A percentile compares a stretch with the other conserved stretches of the same genome.
phyloP scores from a whole-genome alignment of 2,113 vertebrate genomes.

The Burhinus bistriatus region DNA sequence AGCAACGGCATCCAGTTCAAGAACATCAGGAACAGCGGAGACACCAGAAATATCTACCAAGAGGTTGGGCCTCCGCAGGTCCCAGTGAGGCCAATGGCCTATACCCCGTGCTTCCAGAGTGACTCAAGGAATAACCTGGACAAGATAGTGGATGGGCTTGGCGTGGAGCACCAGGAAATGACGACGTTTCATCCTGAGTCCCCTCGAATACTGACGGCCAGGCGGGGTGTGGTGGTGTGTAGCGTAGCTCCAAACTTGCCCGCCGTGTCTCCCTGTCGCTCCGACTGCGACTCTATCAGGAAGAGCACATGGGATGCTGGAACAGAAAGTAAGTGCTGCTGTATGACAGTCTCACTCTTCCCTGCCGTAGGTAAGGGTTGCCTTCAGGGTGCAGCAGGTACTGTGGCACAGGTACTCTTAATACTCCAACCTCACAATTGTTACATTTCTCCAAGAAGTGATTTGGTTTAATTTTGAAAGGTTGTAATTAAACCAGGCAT shows the following conservation, averaged over 20 bases:
- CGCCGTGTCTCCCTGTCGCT: conserved; percentile 86
- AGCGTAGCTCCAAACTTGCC: conserved; percentile 95
- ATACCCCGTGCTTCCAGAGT: conserved; percentile 93
- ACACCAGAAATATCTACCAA: conserved; percentile 87
- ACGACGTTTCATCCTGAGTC: conserved; percentile 95
- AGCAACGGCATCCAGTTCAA: conserved; percentile 91
- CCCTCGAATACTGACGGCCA: conserved; percentile 84
- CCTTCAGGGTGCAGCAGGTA: not conserved
- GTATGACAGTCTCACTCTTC: fast-evolving
- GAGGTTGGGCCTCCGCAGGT: conserved; percentile 90
- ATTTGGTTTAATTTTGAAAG: not conserved
- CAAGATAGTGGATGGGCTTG: conserved; percentile 85
- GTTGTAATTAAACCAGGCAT: not conserved
- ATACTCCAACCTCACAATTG: not conserved
- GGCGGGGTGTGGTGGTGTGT: conserved; percentile 92
- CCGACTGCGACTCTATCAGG: conserved; percentile 91
- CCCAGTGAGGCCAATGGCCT: conserved; percentile 93
- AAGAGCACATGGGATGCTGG: conserved; percentile 90
- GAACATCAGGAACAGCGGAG: conserved; percentile 79
- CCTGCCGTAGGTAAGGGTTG: not conserved
- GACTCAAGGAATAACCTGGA: conserved; percentile 88
- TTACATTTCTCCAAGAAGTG: not conserved
- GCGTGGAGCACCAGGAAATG: conserved; percentile 91
- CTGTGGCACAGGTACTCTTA: not conserved
- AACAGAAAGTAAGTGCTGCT: conserved; percentile 76